Evolutionary conservation across 2,797 vertebrate species (phyloP), one percentile per base, ranked within the genome.

Genomic region (Manis javanica): DNA sequence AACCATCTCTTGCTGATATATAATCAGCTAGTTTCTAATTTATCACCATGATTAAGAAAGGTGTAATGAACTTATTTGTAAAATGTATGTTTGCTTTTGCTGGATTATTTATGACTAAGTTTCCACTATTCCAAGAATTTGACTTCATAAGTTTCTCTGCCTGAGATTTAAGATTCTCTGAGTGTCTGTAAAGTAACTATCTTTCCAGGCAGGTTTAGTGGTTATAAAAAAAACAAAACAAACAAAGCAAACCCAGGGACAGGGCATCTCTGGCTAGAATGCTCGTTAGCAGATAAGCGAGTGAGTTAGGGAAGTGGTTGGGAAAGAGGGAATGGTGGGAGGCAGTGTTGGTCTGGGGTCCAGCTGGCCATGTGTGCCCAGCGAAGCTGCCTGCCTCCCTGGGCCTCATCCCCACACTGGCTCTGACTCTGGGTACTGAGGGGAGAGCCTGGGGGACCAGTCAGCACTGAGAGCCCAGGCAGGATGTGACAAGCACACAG

Each of bases 21-120:
- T 96, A 92, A 95, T 21, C 87, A 86, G 78, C 88, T 42, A 19
- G 55, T 79, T 96, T 90, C 95, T 89, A 92, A 91, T 95, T 92
- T 88, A 87, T 91, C 63, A 83, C 69, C 11, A 1, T 69, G 90
- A 90, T 95, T 85, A 51, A 86, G 82, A 94, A 87, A 29, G 42
- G 90, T 88, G 18, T 49, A 21, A 42, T 37, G 75, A 64, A 75
- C 81, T 71, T 72, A 78, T 49, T 92, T 84, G 79, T 55, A 74
- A 92, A 91, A 86, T 51, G 39, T 53, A 34, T 31, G 53, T 90
- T 69, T 61, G 55, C 57, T 69, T 82, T 92, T 90, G 86, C 81
- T 9, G 2, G 53, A 57, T 89, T 84, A 78, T 68, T 75, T 87
- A 79, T 31, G 24, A 91, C 21, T n/a, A 78, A 78, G 89, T 91